Evolutionary conservation across 2,888 invertebrate genomes (phyloP).

Genomic region (Junonia oenone): DNA sequence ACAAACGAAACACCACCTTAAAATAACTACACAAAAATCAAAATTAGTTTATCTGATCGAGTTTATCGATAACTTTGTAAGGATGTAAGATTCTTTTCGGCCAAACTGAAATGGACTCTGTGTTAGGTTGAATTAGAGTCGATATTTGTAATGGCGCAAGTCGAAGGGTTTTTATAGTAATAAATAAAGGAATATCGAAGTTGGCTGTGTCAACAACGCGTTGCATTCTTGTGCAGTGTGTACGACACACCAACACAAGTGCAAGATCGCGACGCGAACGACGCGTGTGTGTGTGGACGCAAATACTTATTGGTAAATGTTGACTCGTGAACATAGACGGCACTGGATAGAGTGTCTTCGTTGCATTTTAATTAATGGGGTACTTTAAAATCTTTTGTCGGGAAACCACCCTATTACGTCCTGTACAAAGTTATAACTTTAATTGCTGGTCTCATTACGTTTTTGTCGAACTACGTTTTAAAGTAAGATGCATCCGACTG

Average conservation of each 20-base stretch:
- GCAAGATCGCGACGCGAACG: constrained; percentile 22
- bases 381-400: constrained; percentile 14
- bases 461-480: constrained; percentile 1
- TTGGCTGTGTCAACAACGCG: constrained; percentile 78
- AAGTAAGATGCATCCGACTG: not conserved
- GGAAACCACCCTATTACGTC: constrained; percentile 10
- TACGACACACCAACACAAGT: constrained; percentile 52
- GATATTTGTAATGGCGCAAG: constrained; percentile 24
- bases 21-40: constrained; percentile 32
- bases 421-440: constrained; percentile 19
- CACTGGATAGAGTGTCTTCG: constrained; percentile 22
- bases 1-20: constrained; percentile 38
- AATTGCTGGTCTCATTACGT: constrained; percentile 26
- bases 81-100: constrained; percentile 35
- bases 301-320: constrained; percentile 77
- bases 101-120: constrained; percentile 30
- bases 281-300: constrained; percentile 55
- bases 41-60: constrained; percentile 26
- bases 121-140: constrained; percentile 3
- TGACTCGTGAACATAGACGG: constrained; percentile 57
- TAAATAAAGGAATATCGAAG: constrained; percentile 80
- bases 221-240: constrained; percentile 76
- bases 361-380: constrained; percentile 17
- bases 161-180: constrained; percentile 72
- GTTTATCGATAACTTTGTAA: constrained; percentile 28